These are phyloP conservation scores for Crotophaga sulcirostris DNA, from an alignment of 2,113 vertebrate species.

Conservation along the genomic window DNA sequence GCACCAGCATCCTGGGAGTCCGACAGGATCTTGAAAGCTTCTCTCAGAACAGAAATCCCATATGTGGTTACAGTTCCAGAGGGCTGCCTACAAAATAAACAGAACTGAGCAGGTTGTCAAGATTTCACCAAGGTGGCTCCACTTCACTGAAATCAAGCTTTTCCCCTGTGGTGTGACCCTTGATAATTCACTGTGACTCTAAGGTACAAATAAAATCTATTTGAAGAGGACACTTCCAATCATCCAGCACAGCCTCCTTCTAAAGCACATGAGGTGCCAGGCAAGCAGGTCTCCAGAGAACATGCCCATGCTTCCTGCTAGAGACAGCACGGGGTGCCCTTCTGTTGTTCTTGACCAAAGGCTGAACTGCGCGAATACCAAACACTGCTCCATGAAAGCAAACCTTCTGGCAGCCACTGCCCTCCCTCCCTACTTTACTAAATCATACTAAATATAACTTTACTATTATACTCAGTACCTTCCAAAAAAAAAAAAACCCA, in stretches of 20 bases:
- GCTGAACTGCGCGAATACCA: fast-evolving
- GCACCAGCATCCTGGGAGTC: slow-evolving; percentile 49
- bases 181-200: background rate
- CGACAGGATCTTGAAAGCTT: slow-evolving; percentile 77
- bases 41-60: slow-evolving; percentile 75
- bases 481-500: background rate
- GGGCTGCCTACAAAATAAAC: slow-evolving; percentile 66
- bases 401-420: background rate
- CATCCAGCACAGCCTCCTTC: fast-evolving
- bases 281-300: background rate
- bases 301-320: fast-evolving
- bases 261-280: fast-evolving
- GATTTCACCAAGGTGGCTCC: background rate
- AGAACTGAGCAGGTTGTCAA: background rate
- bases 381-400: fast-evolving
- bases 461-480: fast-evolving
- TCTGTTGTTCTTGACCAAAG: background rate
- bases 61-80: slow-evolving; percentile 32
- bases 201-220: fast-evolving
- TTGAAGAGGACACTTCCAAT: background rate
- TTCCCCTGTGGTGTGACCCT: background rate
- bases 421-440: background rate
- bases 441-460: no score
- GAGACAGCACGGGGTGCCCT: background rate
- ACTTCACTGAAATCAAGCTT: background rate